phyloP scores from a whole-genome alignment of 2,113 vertebrate genomes.

The Seriola dumerili region DNA sequence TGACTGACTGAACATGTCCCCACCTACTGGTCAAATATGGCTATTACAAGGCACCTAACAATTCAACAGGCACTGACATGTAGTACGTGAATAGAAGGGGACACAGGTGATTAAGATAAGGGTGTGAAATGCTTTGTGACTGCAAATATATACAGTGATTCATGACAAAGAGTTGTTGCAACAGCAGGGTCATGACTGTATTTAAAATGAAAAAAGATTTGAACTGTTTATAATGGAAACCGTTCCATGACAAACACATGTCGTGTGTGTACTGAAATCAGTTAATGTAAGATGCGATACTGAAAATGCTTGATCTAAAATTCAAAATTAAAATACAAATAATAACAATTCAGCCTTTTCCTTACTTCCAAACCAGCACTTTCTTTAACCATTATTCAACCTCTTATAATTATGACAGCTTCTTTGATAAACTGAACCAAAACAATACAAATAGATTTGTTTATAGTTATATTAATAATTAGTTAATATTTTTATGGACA shows the following conservation, averaged over 20 bases:
- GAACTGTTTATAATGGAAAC: background rate
- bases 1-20: slow-evolving; percentile 51
- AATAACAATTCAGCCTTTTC: too few relatives aligned
- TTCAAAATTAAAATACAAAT: background rate
- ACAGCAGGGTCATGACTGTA: background rate
- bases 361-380: too few relatives aligned
- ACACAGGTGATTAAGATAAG: background rate
- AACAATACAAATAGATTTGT: background rate
- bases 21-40: slow-evolving; percentile 71
- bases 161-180: background rate
- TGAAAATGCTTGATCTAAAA: background rate
- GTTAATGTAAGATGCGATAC: background rate
- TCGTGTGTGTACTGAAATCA: background rate
- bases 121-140: background rate
- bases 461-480: background rate
- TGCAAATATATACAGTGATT: background rate
- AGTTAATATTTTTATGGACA: background rate
- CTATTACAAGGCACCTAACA: slow-evolving; percentile 28
- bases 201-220: background rate
- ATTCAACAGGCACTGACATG: slow-evolving; percentile 17
- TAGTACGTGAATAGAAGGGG: background rate
- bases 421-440: background rate
- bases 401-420: background rate
- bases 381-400: too few relatives aligned
- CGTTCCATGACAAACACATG: background rate